Evolutionary conservation across 2,888 invertebrate genomes (phyloP).

Genomic region (Coecobrya sp.): DNA sequence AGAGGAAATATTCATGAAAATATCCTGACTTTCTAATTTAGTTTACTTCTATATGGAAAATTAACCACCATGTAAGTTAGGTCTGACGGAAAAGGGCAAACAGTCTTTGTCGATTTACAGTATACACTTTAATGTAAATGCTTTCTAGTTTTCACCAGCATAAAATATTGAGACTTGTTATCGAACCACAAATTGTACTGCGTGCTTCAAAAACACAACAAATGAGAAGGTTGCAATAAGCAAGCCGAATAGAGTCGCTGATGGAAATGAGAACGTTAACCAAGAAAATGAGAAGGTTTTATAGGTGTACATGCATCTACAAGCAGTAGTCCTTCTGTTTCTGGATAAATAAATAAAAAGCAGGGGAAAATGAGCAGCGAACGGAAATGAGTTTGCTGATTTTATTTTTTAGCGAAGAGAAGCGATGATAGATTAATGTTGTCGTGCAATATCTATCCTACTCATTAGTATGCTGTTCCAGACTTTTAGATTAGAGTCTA

Average conservation of each 20-base stretch:
- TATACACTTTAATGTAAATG: neutral
- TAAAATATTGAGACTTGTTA: conserved; percentile 11
- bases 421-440: conserved; percentile 53
- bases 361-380: conserved; percentile 32
- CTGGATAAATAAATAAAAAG: conserved; percentile 49
- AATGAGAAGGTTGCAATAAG: neutral
- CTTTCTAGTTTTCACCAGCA: neutral
- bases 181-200: conserved; percentile 11
- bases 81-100: neutral
- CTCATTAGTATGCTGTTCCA: conserved; percentile 37
- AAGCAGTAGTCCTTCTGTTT: neutral
- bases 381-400: conserved; percentile 57
- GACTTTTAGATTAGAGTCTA: neutral
- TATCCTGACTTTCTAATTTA: neutral
- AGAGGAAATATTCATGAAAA: neutral
- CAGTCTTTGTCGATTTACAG: neutral
- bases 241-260: conserved; percentile 22
- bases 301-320: neutral
- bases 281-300: conserved; percentile 43
- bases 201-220: neutral
- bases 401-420: conserved; percentile 15
- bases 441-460: neutral
- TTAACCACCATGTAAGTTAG: neutral
- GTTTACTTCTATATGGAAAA: neutral
- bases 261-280: conserved; percentile 38